phyloP scores from a whole-genome alignment of 2,797 vertebrate genomes.

The Poecilia gillii region DNA sequence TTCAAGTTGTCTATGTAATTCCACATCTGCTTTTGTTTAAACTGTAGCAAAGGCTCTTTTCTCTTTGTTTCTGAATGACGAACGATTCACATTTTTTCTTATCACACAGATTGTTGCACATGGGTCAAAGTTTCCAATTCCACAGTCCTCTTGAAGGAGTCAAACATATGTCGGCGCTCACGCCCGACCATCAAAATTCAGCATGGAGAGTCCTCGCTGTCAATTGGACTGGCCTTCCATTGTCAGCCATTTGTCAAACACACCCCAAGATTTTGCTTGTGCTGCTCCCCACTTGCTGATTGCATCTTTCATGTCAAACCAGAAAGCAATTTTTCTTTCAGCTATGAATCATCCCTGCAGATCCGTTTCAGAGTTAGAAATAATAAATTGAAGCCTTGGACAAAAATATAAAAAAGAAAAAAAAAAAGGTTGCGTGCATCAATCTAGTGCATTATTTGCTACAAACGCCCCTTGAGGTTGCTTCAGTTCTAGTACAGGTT shows the following conservation, averaged over 20 bases:
- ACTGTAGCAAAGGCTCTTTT: constrained; percentile 36
- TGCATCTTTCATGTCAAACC: constrained; percentile 53
- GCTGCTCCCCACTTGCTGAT: constrained; percentile 40
- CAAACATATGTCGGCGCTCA: constrained; percentile 31
- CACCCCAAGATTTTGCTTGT: constrained; percentile 58
- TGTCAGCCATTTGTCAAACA: constrained; percentile 65
- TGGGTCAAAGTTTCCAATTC: constrained; percentile 21
- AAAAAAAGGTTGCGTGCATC: constrained; percentile 16
- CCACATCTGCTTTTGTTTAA: constrained; percentile 37
- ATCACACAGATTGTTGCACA: constrained; percentile 30
- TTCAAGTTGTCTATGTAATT: constrained; percentile 6
- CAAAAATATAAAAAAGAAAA: constrained; percentile 20
- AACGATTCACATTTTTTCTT: constrained; percentile 38
- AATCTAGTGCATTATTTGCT: constrained; percentile 28
- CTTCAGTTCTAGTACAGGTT: constrained; percentile 3
- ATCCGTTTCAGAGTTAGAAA: constrained; percentile 62
- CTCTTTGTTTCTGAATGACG: constrained; percentile 47
- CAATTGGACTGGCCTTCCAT: constrained; percentile 54
- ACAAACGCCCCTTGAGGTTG: constrained; percentile 14
- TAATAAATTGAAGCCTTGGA: constrained; percentile 50
- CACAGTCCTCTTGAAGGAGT: background rate
- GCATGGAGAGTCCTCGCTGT: constrained; percentile 37
- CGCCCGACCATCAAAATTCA: constrained; percentile 28
- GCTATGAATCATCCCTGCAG: constrained; percentile 61
- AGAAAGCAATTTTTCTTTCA: constrained; percentile 56